Conservation (phyloP, 2,797 vertebrate species). For the Iguana delicatissima region DNA sequence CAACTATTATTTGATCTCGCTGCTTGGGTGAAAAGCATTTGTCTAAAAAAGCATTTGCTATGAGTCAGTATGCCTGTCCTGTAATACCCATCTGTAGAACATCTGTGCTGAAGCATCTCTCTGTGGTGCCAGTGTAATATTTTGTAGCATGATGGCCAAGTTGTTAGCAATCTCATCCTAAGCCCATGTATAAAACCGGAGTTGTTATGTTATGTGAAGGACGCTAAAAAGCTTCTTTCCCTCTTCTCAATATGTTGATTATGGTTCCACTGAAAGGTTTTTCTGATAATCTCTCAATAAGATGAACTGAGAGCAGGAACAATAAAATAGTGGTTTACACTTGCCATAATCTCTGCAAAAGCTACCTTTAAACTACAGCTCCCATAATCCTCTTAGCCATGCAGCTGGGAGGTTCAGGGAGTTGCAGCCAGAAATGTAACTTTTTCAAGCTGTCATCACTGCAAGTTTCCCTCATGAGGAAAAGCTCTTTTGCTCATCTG, state of each 20-base stretch:
- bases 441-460: too few relatives aligned
- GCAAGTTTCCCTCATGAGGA: not conserved
- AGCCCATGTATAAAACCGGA: not conserved
- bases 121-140: not conserved
- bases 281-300: not conserved
- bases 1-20: constrained; percentile 24
- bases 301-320: too few relatives aligned
- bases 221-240: too few relatives aligned
- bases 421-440: too few relatives aligned
- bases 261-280: not conserved
- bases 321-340: not conserved
- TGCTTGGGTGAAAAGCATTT: not conserved
- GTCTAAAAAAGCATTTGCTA: not conserved
- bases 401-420: too few relatives aligned
- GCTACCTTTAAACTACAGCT: too few relatives aligned
- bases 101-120: not conserved
- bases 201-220: not conserved
- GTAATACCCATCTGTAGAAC: not conserved
- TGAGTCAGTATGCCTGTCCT: not conserved
- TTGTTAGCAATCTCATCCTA: not conserved
- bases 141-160: not conserved
- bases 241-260: not conserved
- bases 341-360: not conserved
- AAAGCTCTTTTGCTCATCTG: not conserved
- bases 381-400: too few relatives aligned